Percentiles rank a stretch among this genome's conserved stretches.
phyloP scores from a whole-genome alignment of 2,113 vertebrate species.

The Atractosteus spatula region DNA sequence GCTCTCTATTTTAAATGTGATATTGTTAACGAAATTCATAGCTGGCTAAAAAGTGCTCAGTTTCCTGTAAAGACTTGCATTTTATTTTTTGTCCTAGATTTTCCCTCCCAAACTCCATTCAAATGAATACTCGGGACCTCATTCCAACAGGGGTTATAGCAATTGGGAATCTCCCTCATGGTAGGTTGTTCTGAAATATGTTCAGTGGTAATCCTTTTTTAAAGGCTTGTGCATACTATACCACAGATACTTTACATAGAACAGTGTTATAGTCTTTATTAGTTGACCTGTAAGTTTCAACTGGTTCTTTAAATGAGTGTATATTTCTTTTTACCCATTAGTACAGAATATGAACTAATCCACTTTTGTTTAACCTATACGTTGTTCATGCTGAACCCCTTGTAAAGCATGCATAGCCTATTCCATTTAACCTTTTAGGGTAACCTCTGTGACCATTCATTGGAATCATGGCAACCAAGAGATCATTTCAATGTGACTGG shows the following conservation, averaged over 20 bases:
- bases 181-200: neutral
- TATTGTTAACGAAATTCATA: too few species aligned
- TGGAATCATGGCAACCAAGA: too few species aligned
- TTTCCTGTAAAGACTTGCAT: too few species aligned
- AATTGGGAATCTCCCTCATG: neutral
- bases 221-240: neutral
- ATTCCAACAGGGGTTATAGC: neutral
- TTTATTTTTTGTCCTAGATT: neutral
- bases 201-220: neutral
- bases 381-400: neutral
- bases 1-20: too few species aligned
- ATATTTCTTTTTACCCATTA: neutral
- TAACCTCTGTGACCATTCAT: too few species aligned
- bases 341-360: neutral
- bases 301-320: too few species aligned
- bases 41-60: too few species aligned
- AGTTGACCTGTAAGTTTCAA: too few species aligned
- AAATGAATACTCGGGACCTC: neutral
- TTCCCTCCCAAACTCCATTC: neutral
- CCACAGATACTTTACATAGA: neutral
- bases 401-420: neutral
- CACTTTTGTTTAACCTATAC: neutral
- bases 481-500: too few species aligned
- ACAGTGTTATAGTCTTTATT: neutral
- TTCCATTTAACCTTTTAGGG: neutral